Base-by-base conservation (phyloP, 2,113 vertebrate species). In the Sapajus apella region DNA sequence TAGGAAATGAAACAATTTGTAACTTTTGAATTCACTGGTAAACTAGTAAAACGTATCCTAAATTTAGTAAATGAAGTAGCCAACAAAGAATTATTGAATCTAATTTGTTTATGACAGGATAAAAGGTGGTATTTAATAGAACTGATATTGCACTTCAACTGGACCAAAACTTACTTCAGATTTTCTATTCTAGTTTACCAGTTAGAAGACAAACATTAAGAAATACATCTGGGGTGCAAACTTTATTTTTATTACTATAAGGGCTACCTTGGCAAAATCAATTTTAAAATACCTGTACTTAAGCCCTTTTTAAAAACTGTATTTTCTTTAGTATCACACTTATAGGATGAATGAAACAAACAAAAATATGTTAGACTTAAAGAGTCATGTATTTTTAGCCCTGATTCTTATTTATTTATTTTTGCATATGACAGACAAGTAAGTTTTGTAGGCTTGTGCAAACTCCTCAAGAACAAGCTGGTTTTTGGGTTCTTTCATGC, bases 1-100 rank as follows among this genome's bases (percentile, higher is more conserved):
- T 27, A 92, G 35, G 61, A 97, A 91, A 84, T 91, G 32, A 94
- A 91, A 83, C 1, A 35, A 90, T 77, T 40, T 94, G 8, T 52
- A 95, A 90, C 75, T 73, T 97, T 90, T 35, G 72, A 47, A 45
- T 66, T 91, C 9, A n/a, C n/a, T 92, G 45, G 58, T 73, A 55
- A 95, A 96, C 37, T 76, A 95, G 35, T 77, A 75, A 80, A 93
- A 70, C 56, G 85, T 56, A 87, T 40, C 20, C 56, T 75, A 86
- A 87, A 70, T 95, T 80, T 80, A 96, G 94, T 79, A 35, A 72
- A 23, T 13, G 30, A 79, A 72, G 83, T 35, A 86, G 16, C 16
- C 55, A 40, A 43, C 35, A 77, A 68, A 52, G 47, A 58, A 25
- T 84, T 95, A 77, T 27, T 25, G 6, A 64, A 94, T 23, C 1